These are phyloP conservation scores for Cheilosia impressa DNA, from an alignment of 2,888 invertebrate genomes.

Conservation along the genomic window DNA sequence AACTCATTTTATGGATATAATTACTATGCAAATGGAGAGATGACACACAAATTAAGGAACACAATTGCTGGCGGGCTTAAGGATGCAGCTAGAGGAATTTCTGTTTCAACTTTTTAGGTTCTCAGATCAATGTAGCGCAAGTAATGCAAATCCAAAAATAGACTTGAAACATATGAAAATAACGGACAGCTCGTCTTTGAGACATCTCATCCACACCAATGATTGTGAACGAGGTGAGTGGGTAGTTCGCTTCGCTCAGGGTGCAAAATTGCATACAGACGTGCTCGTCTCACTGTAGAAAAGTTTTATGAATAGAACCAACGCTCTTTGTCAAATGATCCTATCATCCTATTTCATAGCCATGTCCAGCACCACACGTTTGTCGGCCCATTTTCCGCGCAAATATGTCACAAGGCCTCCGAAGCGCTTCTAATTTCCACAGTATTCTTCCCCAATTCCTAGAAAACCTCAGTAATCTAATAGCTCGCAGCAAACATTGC, in stretches of 20 bases:
- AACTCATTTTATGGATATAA: conserved; percentile 47
- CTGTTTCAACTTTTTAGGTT: not conserved
- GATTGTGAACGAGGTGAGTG: no score
- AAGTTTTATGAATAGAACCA: no score
- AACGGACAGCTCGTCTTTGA: no score
- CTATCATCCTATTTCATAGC: no score
- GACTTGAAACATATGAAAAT: no score
- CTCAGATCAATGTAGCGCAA: no score
- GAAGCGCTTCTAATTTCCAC: conserved; percentile 31
- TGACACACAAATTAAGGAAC: conserved; percentile 36
- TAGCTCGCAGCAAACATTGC: not conserved
- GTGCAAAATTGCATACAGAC: no score
- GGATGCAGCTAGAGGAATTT: not conserved
- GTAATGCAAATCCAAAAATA: no score
- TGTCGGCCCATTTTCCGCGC: conserved; percentile 5
- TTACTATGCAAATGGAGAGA: not conserved
- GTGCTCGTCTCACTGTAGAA: no score
- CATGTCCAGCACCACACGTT: not conserved
- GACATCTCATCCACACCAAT: no score
- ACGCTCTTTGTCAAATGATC: no score
- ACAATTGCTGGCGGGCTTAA: not conserved
- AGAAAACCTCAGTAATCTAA: conserved; percentile 17
- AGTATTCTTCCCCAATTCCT: conserved; percentile 5
- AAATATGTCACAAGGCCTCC: conserved; percentile 11
- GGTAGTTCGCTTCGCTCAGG: no score